These are phyloP conservation scores for Saccostrea glomerata DNA, from an alignment of 1,140 invertebrate genomes.

Conservation along the genomic window DNA sequence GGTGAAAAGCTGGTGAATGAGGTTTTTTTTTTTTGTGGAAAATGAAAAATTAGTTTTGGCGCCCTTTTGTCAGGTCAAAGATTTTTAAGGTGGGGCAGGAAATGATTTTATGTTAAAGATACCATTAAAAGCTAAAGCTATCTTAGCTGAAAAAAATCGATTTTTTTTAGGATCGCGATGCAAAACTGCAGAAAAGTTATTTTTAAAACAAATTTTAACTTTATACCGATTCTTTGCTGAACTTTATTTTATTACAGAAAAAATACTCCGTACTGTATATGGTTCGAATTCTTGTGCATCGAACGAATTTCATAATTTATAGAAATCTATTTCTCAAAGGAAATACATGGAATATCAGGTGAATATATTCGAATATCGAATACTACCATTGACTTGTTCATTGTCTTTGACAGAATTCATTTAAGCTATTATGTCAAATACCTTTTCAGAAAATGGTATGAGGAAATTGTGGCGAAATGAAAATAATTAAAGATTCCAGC, in stretches of 20 bases:
- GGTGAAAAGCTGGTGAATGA: neutral
- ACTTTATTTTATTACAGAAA: neutral
- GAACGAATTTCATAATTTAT: neutral
- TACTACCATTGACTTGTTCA: neutral
- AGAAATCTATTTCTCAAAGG: neutral
- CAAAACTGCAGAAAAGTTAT: neutral
- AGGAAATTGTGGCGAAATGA: slow-evolving; percentile 3
- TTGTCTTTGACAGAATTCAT: neutral
- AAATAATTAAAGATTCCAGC: slow-evolving; percentile 9
- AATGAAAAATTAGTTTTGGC: neutral
- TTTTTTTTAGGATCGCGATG: neutral
- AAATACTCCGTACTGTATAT: neutral
- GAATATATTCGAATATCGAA: neutral
- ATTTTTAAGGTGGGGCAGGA: neutral
- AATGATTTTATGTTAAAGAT: neutral
- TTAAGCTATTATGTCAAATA: neutral
- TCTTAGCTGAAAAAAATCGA: neutral
- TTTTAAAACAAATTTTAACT: neutral
- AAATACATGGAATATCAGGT: neutral
- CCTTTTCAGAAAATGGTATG: neutral
- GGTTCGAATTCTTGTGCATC: neutral
- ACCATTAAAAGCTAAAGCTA: neutral
- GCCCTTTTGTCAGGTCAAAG: neutral
- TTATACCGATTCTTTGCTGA: neutral
- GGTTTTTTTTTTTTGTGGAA: neutral